These are phyloP conservation scores for Megamerina dolium DNA, from an alignment of 2,888 invertebrate genomes.

Conservation along the genomic window DNA sequence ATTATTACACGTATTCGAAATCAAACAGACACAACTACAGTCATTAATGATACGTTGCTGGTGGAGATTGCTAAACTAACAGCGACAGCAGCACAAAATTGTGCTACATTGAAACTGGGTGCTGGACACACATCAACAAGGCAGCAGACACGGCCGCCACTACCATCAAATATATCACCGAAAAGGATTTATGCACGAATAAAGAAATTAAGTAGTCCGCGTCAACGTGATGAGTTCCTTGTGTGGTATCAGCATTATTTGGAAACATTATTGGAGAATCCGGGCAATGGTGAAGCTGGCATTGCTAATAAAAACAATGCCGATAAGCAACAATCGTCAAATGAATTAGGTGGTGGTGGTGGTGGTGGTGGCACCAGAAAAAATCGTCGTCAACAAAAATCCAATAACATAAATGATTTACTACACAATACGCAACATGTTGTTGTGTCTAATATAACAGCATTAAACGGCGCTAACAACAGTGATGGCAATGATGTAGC, in stretches of 20 bases:
- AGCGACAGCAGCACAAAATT: slow-evolving; percentile 39
- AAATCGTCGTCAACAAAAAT: background rate
- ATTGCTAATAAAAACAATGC: background rate
- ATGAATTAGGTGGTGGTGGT: background rate
- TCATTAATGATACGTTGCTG: slow-evolving; percentile 41
- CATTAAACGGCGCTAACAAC: slow-evolving; percentile 13
- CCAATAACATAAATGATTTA: background rate
- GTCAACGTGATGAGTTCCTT: slow-evolving; percentile 42
- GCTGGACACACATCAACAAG: slow-evolving; percentile 17
- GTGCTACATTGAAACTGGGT: too few species aligned
- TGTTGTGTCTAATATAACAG: slow-evolving; percentile 14
- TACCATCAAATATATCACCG: slow-evolving; percentile 35
- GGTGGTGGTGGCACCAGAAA: background rate
- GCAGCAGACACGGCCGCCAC: slow-evolving; percentile 12
- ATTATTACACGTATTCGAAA: slow-evolving; percentile 44
- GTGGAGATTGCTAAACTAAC: slow-evolving; percentile 45
- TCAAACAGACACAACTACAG: slow-evolving; percentile 38
- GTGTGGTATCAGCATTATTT: slow-evolving; percentile 43
- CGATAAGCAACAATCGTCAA: background rate
- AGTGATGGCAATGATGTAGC: slow-evolving; percentile 6
- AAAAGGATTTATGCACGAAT: slow-evolving; percentile 45
- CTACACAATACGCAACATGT: background rate
- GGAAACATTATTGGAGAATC: slow-evolving; percentile 32
- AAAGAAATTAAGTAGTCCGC: slow-evolving; percentile 37
- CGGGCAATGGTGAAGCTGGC: background rate